phyloP scores from a whole-genome alignment of 2,797 vertebrate species.

The Spondyliosoma cantharus region DNA sequence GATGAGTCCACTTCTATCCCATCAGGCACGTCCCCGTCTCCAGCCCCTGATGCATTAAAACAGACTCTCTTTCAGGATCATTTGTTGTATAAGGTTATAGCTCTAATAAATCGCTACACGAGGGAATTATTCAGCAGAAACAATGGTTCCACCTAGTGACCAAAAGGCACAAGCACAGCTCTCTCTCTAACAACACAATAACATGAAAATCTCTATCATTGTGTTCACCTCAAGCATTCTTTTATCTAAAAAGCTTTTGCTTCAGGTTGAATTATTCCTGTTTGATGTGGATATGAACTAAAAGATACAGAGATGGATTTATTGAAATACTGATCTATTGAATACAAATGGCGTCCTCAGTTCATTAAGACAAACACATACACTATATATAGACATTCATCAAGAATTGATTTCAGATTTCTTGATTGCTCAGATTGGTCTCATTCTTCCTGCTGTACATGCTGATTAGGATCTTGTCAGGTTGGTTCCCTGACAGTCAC shows the following conservation, averaged over 20 bases:
- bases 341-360: background rate
- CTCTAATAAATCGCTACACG: background rate
- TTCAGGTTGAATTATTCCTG: background rate
- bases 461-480: background rate
- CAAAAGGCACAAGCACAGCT: conserved; percentile 40
- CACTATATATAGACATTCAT: background rate
- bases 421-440: background rate
- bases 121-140: conserved; percentile 37
- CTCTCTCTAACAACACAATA: background rate
- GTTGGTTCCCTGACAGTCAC: background rate
- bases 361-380: background rate
- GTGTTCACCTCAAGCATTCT: background rate
- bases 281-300: conserved; percentile 1
- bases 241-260: background rate
- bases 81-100: background rate
- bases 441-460: background rate
- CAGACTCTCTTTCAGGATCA: conserved; percentile 17
- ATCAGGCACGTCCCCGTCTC: conserved; percentile 74
- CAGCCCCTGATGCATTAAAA: conserved; percentile 54
- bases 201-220: background rate
- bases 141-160: conserved; percentile 80
- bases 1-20: conserved; percentile 78
- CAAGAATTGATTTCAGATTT: background rate
- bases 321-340: background rate
- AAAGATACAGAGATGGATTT: background rate